A percentile compares a stretch with the other conserved stretches of the same genome.
Evolutionary conservation across 2,797 vertebrate species (phyloP).

Genomic region (Eulemur mongoz): DNA sequence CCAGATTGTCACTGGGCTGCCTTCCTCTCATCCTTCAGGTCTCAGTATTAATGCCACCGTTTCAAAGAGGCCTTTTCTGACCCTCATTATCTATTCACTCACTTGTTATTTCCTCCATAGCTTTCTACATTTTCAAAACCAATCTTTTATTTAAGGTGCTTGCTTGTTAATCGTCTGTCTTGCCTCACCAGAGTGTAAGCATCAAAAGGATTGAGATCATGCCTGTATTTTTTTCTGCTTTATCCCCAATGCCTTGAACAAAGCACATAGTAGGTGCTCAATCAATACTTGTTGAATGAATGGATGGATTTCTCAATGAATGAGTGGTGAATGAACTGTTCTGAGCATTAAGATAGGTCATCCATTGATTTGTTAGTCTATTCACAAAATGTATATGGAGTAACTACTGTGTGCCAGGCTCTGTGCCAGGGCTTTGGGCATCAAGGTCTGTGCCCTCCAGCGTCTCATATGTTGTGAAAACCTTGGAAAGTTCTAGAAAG

Average conservation of each 20-base stretch:
- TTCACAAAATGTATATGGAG: background rate
- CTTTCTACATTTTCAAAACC: background rate
- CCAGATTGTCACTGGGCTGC: background rate
- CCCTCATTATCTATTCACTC: background rate
- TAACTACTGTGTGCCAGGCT: background rate
- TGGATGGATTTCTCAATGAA: constrained; percentile 28
- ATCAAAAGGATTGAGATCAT: background rate
- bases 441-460: background rate
- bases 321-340: background rate
- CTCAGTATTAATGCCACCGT: background rate
- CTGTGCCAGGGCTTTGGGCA: background rate
- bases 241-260: background rate
- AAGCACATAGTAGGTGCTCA: background rate
- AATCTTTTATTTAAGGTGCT: background rate
- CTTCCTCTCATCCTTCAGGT: background rate
- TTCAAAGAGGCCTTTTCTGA: background rate
- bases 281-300: background rate
- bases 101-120: background rate
- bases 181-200: background rate
- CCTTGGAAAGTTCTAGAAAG: background rate
- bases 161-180: background rate
- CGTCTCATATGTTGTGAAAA: background rate
- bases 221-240: background rate
- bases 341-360: background rate
- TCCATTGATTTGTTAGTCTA: background rate